phyloP scores from a whole-genome alignment of 2,888 invertebrate genomes.

The Tyria jacobaeae region DNA sequence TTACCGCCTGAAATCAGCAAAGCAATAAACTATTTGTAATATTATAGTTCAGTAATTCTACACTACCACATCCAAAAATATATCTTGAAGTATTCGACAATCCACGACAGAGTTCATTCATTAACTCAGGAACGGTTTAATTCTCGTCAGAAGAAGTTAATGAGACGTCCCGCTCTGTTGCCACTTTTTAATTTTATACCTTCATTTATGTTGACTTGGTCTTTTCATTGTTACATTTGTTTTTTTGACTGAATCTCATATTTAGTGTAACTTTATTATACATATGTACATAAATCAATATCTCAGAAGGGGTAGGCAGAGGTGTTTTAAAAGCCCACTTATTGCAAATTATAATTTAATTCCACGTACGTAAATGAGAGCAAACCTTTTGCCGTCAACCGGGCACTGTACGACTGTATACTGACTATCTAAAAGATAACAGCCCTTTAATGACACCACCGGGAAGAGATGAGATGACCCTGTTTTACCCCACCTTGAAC shows the following conservation, averaged over 20 bases:
- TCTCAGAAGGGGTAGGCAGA: no score
- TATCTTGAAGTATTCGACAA: conserved; percentile 3
- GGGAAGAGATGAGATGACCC: no score
- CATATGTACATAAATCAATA: background rate
- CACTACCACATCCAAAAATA: conserved; percentile 57
- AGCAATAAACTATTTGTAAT: no score
- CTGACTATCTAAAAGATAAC: no score
- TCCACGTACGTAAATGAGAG: no score
- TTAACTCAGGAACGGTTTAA: conserved; percentile 82
- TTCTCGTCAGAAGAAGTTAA: conserved; percentile 81
- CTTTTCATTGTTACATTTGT: conserved; percentile 17
- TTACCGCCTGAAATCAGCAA: no score
- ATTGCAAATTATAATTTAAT: no score
- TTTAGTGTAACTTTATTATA: background rate
- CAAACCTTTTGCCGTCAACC: no score
- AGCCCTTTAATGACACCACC: no score
- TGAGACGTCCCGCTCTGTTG: conserved; percentile 68
- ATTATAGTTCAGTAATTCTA: background rate
- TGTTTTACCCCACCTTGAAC: no score
- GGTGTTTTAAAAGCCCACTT: no score
- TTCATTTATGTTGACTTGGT: conserved; percentile 57
- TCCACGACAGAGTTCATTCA: conserved; percentile 67
- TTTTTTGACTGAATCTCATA: background rate
- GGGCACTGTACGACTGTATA: no score
- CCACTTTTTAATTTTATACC: conserved; percentile 81